Base-by-base conservation (phyloP, 2,888 invertebrate genomes). In the Phrixothrix hirtus region DNA sequence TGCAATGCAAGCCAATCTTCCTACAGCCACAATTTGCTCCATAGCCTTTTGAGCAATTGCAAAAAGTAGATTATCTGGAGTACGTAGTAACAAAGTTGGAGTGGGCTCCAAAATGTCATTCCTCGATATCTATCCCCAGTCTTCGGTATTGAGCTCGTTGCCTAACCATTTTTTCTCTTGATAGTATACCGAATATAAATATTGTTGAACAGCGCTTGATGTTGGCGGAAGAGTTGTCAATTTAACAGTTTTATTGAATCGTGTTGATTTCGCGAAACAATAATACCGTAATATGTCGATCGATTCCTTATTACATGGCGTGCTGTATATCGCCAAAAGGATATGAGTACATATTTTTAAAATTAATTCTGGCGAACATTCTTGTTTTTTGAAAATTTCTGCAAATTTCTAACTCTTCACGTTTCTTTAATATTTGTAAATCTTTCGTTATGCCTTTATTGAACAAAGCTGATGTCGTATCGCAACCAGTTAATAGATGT, bases 41-140 rank as follows among this genome's bases (percentile, higher is more conserved):
- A 15, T 2, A 42, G 5, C 9, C 12, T 21, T 17, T 17, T 12
- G 4, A 13, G 13, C 4, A 31, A 6, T 31, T 31, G n/a, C n/a
- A n/a, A 31, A 31, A 12, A 31, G 31, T 31, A 13, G n/a, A n/a
- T n/a, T 21, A 12, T 30, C 12, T 15, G 32, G 31, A 17, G 42
- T 17, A 31, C 11, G 30, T 17, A 32, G 21, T 9, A 42, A 17
- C 7, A 21, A 26, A 36, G 26, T 12, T 11, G 10, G 26, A 21
- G 11, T 38, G 2, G 12, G 14, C n/a, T 26, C 14, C 14, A 12
- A 38, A 26, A 13, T 26, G 11, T 38, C n/a, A n/a, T n/a, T n/a
- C n/a, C n/a, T 26, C 3, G 4, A 26, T 2, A 26, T 21, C 14
- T 11, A 26, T 26, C 38, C 38, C 26, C 31, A 31, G 11, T 31